Percentiles rank a stretch among this genome's conserved stretches.
Evolutionary conservation across 92 coral and sea anemone species (phyloP).

Genomic region (Desmophyllum pertusum): DNA sequence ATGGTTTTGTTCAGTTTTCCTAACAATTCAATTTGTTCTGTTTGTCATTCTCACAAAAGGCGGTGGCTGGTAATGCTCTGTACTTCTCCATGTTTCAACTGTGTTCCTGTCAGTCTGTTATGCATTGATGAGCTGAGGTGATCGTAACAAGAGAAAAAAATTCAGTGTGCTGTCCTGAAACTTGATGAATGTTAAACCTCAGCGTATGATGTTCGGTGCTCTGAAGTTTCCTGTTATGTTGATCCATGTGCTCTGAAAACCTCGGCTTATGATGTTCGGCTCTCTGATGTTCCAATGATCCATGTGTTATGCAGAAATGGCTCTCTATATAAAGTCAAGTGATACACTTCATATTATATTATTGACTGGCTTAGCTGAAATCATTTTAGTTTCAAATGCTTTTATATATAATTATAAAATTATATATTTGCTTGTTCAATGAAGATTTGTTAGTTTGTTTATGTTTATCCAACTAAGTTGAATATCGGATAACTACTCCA

Average conservation of each 20-base stretch:
- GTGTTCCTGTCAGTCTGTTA: slow-evolving; percentile 36
- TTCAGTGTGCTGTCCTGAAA: slow-evolving; percentile 41
- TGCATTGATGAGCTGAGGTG: slow-evolving; percentile 37
- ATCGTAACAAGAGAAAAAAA: slow-evolving; percentile 25
- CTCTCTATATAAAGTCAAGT: neutral
- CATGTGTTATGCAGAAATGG: slow-evolving; percentile 24
- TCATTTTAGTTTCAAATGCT: neutral
- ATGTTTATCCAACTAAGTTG: slow-evolving; percentile 13
- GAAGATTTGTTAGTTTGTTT: slow-evolving; percentile 1
- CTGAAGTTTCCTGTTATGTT: slow-evolving; percentile 36
- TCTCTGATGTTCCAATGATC: slow-evolving; percentile 16
- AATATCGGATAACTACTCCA: neutral
- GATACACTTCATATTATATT: neutral
- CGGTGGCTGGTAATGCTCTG: slow-evolving; percentile 54
- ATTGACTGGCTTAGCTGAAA: neutral
- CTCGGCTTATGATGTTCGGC: slow-evolving; percentile 35
- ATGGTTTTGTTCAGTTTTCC: neutral
- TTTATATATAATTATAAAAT: too few relatives aligned
- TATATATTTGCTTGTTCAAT: neutral
- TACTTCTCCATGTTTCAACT: slow-evolving; percentile 18
- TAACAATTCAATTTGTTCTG: slow-evolving; percentile 36
- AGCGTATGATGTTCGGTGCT: slow-evolving; percentile 46
- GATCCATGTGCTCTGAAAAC: slow-evolving; percentile 30
- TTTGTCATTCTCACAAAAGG: slow-evolving; percentile 53
- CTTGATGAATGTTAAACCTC: slow-evolving; percentile 30